These are phyloP conservation scores for Tautogolabrus adspersus DNA, from an alignment of 2,113 vertebrate species.

Conservation along the genomic window DNA sequence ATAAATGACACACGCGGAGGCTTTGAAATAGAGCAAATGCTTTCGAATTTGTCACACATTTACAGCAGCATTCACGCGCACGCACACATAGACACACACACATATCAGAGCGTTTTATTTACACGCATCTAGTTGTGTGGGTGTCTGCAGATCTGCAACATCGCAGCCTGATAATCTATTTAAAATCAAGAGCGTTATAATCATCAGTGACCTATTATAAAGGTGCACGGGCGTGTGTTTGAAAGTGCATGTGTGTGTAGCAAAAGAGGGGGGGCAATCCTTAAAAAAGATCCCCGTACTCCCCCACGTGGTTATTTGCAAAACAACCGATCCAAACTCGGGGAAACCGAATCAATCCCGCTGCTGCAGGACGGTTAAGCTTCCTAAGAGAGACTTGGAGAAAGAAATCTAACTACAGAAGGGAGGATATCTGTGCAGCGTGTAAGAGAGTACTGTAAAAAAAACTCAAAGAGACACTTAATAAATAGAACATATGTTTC, in stretches of 20 bases:
- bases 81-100: constrained; percentile 16
- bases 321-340: constrained; percentile 84
- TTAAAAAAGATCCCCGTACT: constrained; percentile 82
- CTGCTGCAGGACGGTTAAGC: constrained; percentile 68
- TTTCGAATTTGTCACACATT: constrained; percentile 62
- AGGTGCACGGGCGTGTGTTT: constrained; percentile 65
- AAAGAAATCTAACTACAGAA: constrained; percentile 29
- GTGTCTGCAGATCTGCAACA: constrained; percentile 54
- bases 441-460: constrained; percentile 27
- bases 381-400: constrained; percentile 47
- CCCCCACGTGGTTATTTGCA: constrained; percentile 89
- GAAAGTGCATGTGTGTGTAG: constrained; percentile 25
- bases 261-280: constrained; percentile 31
- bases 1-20: constrained; percentile 65
- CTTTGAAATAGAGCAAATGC: constrained; percentile 66
- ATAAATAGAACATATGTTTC: constrained; percentile 73
- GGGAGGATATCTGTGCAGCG: constrained; percentile 39
- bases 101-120: constrained; percentile 42
- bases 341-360: constrained; percentile 75
- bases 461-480: constrained; percentile 66
- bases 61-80: constrained; percentile 42
- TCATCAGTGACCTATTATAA: constrained; percentile 79
- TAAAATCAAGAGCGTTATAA: constrained; percentile 71
- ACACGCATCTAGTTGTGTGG: constrained; percentile 51
- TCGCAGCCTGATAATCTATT: constrained; percentile 69